Evolutionary conservation across 1,140 invertebrate genomes (phyloP), one percentile per base, ranked within the genome.

Genomic region (Magallana gigas): DNA sequence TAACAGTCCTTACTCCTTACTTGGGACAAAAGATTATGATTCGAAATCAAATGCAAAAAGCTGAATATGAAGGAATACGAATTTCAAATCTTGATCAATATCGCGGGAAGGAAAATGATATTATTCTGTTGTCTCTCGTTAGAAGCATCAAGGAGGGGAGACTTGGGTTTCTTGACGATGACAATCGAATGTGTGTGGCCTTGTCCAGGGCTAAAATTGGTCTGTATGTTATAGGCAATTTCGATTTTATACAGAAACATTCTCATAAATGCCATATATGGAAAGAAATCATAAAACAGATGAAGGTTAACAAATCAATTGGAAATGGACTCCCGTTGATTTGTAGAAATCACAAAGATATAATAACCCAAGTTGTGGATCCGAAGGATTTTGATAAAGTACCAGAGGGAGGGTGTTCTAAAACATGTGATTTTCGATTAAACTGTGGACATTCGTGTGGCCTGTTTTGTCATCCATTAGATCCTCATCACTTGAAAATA

Each of bases 151-250:
- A 93, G 6, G 94, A 96, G 12, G 95, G 95, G 16, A 96, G 96
- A 58, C 96, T 98, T 92, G 98, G 98, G 6, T 98, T 98, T 95
- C 93, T 98, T 16, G 96, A 95, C 57, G 96, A 95, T 76, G 95
- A 96, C 76, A 98, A 98, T 94, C 94, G 98, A 80, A 96, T 98
- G 59, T 98, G 97, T 95, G 97, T 98, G 1, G 97, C 97, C 8
- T 94, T 98, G 8, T 98, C 97, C 0, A 94, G 97, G 90, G 97
- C 97, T 0, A 96, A 96, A 92, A 96, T 96, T 94, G 97, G 97
- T 89, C 91, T 96, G 68, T 97, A 95, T 91, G 95, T 96, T 18
- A 95, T 96, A 89, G 96, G 97, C 48, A 97, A 98, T 93, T 96
- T 97, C 90, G 92, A 96, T 95, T 90, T 57, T 58, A 11, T 97